Evolutionary conservation across 2,113 vertebrate species (phyloP).

Genomic region (Tinamus guttatus): DNA sequence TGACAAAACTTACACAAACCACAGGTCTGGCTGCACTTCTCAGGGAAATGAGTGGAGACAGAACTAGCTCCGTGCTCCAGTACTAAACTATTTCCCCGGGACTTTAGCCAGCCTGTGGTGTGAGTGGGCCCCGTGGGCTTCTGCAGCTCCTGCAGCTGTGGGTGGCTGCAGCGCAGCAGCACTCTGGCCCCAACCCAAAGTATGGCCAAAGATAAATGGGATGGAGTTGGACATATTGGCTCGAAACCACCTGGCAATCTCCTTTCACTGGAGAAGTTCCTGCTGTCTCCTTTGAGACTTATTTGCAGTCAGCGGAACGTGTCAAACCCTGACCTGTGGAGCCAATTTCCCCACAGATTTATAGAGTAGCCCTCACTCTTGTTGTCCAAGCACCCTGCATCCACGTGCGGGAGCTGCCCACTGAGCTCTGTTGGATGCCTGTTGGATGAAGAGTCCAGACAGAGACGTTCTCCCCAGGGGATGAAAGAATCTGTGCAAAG

Average conservation of each 20-base stretch:
- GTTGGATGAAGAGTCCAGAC: neutral
- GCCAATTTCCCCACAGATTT: accelerated
- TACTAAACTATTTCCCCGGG: neutral
- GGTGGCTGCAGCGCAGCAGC: neutral
- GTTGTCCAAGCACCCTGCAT: neutral
- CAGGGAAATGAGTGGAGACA: neutral
- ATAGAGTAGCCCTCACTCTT: neutral
- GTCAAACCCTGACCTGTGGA: neutral
- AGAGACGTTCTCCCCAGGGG: neutral
- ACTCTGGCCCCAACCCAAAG: neutral
- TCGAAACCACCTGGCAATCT: slow-evolving; percentile 14
- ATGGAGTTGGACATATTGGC: neutral
- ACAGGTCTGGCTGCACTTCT: neutral
- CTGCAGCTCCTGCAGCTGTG: neutral
- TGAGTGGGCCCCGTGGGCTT: neutral
- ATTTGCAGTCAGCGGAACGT: neutral
- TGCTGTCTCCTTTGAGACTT: neutral
- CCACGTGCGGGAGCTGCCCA: neutral
- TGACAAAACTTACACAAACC: neutral
- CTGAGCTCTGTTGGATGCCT: neutral
- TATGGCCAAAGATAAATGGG: neutral
- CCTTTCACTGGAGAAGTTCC: neutral
- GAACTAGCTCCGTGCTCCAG: neutral
- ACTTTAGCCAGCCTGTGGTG: neutral
- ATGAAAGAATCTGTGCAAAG: neutral